Percentiles rank a stretch among this genome's conserved stretches.
These are phyloP conservation scores for Coregonus suidteri DNA, from an alignment of 2,797 vertebrate genomes.

Conservation along the genomic window DNA sequence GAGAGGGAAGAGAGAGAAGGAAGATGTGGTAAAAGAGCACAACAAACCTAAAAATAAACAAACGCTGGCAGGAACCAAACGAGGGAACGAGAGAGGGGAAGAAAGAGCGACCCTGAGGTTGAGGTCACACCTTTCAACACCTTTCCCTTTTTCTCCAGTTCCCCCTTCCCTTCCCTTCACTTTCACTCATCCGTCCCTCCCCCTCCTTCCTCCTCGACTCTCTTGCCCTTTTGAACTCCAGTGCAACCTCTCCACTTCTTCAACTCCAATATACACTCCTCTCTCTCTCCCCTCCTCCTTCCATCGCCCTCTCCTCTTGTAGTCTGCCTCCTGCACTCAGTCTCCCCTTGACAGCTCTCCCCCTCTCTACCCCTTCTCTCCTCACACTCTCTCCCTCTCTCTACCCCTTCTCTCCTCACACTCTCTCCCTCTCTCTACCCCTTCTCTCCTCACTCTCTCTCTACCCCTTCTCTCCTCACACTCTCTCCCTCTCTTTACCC, in stretches of 20 bases:
- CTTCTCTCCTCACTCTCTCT: too few species aligned
- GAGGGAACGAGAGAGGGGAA: neutral
- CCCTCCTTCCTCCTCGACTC: neutral
- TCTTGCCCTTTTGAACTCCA: neutral
- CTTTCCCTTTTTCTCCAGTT: slow-evolving; percentile 21
- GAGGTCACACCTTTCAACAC: slow-evolving; percentile 58
- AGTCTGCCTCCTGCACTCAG: neutral
- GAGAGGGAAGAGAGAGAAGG: neutral
- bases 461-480: too few species aligned
- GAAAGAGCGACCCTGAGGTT: slow-evolving; percentile 38
- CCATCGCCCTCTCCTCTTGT: neutral
- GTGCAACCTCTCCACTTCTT: neutral
- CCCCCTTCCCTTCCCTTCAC: neutral
- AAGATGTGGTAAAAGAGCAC: neutral
- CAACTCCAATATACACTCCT: neutral
- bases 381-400: slow-evolving; percentile 9
- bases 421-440: too few species aligned
- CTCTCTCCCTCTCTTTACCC: too few species aligned
- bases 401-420: neutral
- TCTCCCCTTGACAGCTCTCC: neutral
- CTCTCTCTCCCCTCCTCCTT: neutral
- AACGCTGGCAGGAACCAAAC: too few species aligned
- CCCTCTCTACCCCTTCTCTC: neutral
- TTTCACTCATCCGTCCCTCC: neutral
- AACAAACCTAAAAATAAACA: neutral